These are phyloP conservation scores for Peromyscus polionotus DNA, from an alignment of 2,113 vertebrate species.

Conservation along the genomic window DNA sequence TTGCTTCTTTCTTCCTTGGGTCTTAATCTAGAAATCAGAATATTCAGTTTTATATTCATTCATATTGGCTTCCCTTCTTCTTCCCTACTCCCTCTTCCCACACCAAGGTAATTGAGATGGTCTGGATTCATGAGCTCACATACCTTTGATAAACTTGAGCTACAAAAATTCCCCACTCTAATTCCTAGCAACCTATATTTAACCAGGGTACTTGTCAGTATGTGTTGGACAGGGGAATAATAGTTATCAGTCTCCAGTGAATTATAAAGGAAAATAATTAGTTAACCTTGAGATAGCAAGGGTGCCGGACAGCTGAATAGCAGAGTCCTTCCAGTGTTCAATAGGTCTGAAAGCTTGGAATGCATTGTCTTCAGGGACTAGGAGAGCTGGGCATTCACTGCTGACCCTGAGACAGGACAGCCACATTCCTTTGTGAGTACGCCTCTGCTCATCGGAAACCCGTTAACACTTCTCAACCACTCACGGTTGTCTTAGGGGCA, in stretches of 20 bases:
- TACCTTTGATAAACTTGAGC: slow-evolving; percentile 58
- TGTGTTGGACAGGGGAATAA: slow-evolving; percentile 81
- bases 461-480: slow-evolving; percentile 73
- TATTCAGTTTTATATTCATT: not conserved
- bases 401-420: slow-evolving; percentile 51
- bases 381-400: slow-evolving; percentile 44
- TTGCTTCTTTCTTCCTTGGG: not conserved
- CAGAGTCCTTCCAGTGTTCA: slow-evolving; percentile 64
- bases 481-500: slow-evolving; percentile 48
- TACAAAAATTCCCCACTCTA: slow-evolving; percentile 55
- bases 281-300: slow-evolving; percentile 80
- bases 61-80: not conserved
- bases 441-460: slow-evolving; percentile 65
- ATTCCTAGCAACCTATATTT: slow-evolving; percentile 77
- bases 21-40: not conserved
- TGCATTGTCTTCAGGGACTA: slow-evolving; percentile 75
- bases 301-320: slow-evolving; percentile 77
- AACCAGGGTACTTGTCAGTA: slow-evolving; percentile 75
- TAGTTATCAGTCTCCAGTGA: slow-evolving; percentile 79
- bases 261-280: slow-evolving; percentile 80
- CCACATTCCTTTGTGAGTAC: slow-evolving; percentile 68
- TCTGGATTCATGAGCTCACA: slow-evolving; percentile 51
- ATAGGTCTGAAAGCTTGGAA: slow-evolving; percentile 67
- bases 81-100: not conserved
- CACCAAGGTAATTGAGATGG: slow-evolving; percentile 9